Evolutionary conservation across 2,113 vertebrate species (phyloP).

Genomic region (Vulpes vulpes): DNA sequence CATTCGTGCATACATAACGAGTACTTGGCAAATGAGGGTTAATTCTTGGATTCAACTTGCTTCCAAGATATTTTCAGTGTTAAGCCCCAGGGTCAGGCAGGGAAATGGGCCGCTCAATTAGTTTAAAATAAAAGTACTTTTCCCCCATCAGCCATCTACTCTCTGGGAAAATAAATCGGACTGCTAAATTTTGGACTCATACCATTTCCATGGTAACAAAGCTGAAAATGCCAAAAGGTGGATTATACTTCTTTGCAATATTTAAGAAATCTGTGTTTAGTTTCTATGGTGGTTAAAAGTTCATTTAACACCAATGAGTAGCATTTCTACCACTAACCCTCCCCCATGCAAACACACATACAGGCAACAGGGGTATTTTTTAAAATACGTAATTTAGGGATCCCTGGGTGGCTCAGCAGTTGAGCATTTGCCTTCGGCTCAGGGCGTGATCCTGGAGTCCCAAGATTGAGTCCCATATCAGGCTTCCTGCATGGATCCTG

Average conservation of each 20-base stretch:
- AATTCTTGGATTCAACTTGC: conserved; percentile 10
- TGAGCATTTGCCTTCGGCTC: no score
- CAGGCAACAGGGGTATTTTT: neutral
- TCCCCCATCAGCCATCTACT: neutral
- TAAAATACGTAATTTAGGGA: neutral
- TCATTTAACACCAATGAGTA: neutral
- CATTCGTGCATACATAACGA: neutral
- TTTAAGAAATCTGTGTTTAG: neutral
- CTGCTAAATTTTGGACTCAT: conserved; percentile 47
- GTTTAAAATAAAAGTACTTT: conserved; percentile 61
- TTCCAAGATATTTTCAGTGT: conserved; percentile 48
- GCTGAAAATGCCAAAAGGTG: neutral
- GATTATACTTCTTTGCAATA: conserved; percentile 11
- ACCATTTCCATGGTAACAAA: conserved; percentile 62
- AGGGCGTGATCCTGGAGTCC: no score
- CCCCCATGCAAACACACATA: neutral
- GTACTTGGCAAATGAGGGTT: neutral
- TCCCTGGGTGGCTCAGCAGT: no score
- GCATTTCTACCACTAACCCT: neutral
- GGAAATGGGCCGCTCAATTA: neutral
- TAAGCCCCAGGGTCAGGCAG: neutral
- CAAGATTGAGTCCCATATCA: no score
- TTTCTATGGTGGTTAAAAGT: neutral
- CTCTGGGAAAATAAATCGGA: conserved; percentile 27
- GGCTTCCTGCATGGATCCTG: no score